These are phyloP conservation scores for Chaunax sp. DNA, from an alignment of 2,797 vertebrate genomes.

Conservation along the genomic window DNA sequence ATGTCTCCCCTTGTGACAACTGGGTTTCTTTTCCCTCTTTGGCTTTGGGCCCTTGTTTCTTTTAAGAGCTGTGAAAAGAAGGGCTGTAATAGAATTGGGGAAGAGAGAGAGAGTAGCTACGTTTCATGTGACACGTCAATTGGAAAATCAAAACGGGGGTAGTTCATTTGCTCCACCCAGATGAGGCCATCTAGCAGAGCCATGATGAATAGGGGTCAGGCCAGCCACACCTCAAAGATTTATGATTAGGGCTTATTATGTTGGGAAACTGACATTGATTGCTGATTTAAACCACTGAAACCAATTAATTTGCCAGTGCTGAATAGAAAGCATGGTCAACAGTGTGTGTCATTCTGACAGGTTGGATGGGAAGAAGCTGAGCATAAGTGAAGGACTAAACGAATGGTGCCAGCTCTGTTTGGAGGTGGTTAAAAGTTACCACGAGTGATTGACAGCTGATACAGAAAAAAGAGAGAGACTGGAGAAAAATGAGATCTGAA, in stretches of 20 bases:
- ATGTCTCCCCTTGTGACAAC: constrained; percentile 51
- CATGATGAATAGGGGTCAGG: constrained; percentile 81
- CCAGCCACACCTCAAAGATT: constrained; percentile 84
- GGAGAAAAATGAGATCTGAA: constrained; percentile 60
- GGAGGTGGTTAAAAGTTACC: constrained; percentile 82
- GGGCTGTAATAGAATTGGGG: constrained; percentile 33
- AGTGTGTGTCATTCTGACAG: constrained; percentile 86
- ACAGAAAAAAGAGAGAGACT: constrained; percentile 57
- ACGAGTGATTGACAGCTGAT: constrained; percentile 81
- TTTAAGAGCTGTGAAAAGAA: constrained; percentile 54
- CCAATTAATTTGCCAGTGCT: constrained; percentile 82
- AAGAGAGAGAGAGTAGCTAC: constrained; percentile 59
- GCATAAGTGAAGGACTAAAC: constrained; percentile 77
- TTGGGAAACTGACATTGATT: constrained; percentile 87
- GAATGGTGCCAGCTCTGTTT: constrained; percentile 79
- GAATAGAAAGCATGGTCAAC: constrained; percentile 85
- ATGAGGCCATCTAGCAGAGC: constrained; percentile 86
- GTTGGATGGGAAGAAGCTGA: constrained; percentile 74
- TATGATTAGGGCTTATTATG: constrained; percentile 88
- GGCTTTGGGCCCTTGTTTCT: constrained; percentile 53
- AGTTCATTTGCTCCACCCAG: constrained; percentile 93
- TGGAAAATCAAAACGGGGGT: constrained; percentile 95
- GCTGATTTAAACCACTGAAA: constrained; percentile 84
- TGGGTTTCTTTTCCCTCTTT: constrained; percentile 60
- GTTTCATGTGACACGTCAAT: constrained; percentile 92